Conservation (phyloP, 2,888 invertebrate species). For the Lampropteryx suffumata region DNA sequence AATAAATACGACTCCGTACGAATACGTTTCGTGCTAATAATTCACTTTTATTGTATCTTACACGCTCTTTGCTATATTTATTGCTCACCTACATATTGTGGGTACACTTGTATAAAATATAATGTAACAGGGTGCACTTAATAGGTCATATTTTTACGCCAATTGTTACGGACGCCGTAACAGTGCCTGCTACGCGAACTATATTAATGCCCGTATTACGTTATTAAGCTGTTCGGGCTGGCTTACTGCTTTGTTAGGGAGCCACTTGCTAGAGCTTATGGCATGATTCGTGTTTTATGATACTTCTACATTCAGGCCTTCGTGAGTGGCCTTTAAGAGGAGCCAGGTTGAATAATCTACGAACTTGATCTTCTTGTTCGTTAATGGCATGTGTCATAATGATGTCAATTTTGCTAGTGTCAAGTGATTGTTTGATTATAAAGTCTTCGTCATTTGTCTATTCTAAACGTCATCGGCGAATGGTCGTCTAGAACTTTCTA, state of each 20-base stretch:
- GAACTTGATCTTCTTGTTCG: too few species aligned
- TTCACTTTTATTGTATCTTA: slow-evolving; percentile 81
- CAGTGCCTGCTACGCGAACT: slow-evolving; percentile 34
- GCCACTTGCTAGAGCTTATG: slow-evolving; percentile 27
- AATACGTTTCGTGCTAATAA: slow-evolving; percentile 77
- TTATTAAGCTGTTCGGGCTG: slow-evolving; percentile 35
- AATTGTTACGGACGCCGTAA: slow-evolving; percentile 47
- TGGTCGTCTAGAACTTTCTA: too few species aligned
- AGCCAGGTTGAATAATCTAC: not conserved
- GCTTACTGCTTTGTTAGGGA: slow-evolving; percentile 29
- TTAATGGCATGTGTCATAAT: too few species aligned
- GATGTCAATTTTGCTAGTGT: too few species aligned
- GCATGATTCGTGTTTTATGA: slow-evolving; percentile 26
- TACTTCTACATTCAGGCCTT: slow-evolving; percentile 13
- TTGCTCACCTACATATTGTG: slow-evolving; percentile 72
- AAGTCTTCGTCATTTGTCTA: too few species aligned
- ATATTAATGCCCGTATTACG: slow-evolving; percentile 38
- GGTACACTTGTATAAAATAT: slow-evolving; percentile 72
- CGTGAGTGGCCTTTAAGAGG: slow-evolving; percentile 6
- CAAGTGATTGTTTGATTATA: too few species aligned
- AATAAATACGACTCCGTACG: slow-evolving; percentile 64
- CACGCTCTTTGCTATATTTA: slow-evolving; percentile 79
- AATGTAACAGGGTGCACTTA: slow-evolving; percentile 65
- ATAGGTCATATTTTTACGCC: slow-evolving; percentile 61
- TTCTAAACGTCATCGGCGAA: too few species aligned